Percentiles rank a stretch among this genome's conserved stretches.
Conservation (phyloP, 2,113 vertebrate genomes). For the Terrapene triunguis region DNA sequence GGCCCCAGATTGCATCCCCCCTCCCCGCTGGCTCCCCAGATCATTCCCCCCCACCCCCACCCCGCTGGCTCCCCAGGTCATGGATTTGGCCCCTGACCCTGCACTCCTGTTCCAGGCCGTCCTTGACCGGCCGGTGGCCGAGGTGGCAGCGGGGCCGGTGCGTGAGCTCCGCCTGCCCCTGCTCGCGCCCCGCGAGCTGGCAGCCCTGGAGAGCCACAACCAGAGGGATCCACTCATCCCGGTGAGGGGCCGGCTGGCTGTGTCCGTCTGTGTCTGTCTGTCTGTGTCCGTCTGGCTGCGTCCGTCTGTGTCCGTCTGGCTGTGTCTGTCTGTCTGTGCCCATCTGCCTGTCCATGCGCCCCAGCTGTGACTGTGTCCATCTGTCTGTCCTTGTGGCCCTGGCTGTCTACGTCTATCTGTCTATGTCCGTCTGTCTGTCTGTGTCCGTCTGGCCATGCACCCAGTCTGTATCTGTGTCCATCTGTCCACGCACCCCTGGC, state of each 20-base stretch:
- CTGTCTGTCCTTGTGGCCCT: background rate
- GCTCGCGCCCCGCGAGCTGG: conserved; percentile 81
- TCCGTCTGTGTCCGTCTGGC: no score
- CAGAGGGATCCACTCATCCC: conserved; percentile 82
- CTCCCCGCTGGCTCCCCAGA: background rate
- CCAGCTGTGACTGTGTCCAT: no score
- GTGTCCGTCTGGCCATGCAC: no score
- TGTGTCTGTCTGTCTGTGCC: no score
- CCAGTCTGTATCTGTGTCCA: no score
- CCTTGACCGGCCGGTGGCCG: conserved; percentile 72
- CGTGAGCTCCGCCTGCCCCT: conserved; percentile 81
- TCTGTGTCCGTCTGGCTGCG: accelerated
- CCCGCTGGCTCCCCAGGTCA: background rate
- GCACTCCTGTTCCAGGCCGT: conserved; percentile 74
- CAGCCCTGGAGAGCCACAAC: conserved; percentile 80
- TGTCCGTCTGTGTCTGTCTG: no score
- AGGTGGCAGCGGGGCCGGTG: conserved; percentile 78
- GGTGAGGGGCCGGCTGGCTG: conserved; percentile 56
- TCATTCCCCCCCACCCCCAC: accelerated
- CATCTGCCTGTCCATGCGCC: no score
- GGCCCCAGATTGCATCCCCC: background rate
- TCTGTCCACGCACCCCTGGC: no score
- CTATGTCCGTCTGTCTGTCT: background rate
- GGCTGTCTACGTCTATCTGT: background rate
- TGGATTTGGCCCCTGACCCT: background rate